phyloP scores from a whole-genome alignment of 2,888 invertebrate species.

The Caenorhabditis sp. region DNA sequence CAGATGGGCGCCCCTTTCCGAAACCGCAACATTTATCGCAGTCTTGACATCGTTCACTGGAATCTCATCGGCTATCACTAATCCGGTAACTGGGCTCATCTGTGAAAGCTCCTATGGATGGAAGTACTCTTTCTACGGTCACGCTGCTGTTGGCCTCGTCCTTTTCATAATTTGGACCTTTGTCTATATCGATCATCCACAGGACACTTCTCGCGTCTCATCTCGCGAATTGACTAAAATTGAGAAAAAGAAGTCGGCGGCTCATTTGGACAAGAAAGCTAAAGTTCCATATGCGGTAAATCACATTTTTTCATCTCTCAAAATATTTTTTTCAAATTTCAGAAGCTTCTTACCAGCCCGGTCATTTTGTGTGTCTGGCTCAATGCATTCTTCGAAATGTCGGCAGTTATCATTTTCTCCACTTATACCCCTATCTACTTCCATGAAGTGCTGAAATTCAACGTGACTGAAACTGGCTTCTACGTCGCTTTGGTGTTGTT shows the following conservation, averaged over 20 bases:
- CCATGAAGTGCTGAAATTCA: conserved; percentile 43
- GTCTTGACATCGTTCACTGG: conserved; percentile 63
- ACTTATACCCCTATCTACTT: conserved; percentile 60
- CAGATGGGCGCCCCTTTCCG: conserved; percentile 61
- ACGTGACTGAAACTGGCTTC: conserved; percentile 37
- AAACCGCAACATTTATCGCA: conserved; percentile 62
- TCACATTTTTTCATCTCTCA: not conserved
- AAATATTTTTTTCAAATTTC: not conserved
- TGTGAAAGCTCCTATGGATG: conserved; percentile 40
- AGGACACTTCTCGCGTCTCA: conserved; percentile 38
- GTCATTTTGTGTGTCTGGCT: conserved; percentile 56
- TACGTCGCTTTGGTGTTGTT: conserved; percentile 24
- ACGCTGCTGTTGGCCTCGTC: conserved; percentile 35
- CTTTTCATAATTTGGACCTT: conserved; percentile 52
- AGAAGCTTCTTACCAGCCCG: conserved; percentile 49
- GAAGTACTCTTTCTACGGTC: conserved; percentile 45
- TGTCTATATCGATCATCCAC: conserved; percentile 53
- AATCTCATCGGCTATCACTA: conserved; percentile 57
- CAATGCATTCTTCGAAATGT: conserved; percentile 58
- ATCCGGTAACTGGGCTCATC: conserved; percentile 51
- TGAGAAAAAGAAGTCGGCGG: conserved; percentile 50
- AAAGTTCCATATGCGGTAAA: conserved; percentile 48
- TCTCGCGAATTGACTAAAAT: conserved; percentile 49
- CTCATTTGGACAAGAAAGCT: conserved; percentile 45
- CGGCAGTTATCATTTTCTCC: conserved; percentile 48